Base-by-base conservation (phyloP, 2,797 vertebrate species). In the Rallus crepitans region DNA sequence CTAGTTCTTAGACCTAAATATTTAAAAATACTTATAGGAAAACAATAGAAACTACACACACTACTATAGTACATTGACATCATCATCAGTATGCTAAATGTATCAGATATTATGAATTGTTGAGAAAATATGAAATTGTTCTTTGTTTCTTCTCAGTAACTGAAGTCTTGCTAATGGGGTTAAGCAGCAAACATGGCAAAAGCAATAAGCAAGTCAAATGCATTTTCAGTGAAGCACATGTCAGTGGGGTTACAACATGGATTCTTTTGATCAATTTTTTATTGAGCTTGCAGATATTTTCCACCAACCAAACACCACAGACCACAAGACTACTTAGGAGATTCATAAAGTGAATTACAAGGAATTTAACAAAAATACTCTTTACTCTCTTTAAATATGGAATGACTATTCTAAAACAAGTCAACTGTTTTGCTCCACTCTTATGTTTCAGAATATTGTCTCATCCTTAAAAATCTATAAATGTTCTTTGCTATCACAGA, bases 281-380 rank as follows among this genome's bases (percentile, higher is more conserved):
- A 87, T 83, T 71, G 50, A 86, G 61, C 47, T 91, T 96, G 82
- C 55, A 94, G 83, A 50, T 75, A 87, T 79, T 96, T 96, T 94
- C 63, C 39, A 90, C 25, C 48, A 91, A 79, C 39, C 27, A 76
- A 90, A 84, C 61, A 73, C 71, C 77, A 87, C 81, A 81, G 56
- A 93, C 76, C 80, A 82, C 2, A 21, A 81, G 63, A 87, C n/a
- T 66, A 75, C 33, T 94, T 37, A 55, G 24, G 28, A 87, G 45
- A 91, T 19, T 89, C 56, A 69, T 15, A 40, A 85, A 88, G 47
- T 69, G 23, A 91, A 68, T 91, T 80, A 91, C 11, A 24, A 85
- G 33, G 33, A 69, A 68, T 77, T 78, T 47, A 45, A 85, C 21
- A 48, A 84, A 94, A 91, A 35, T 71, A 73, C 12, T 73, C 21